These are phyloP conservation scores for Hypsopygia costalis DNA, from an alignment of 2,888 invertebrate species.

Conservation along the genomic window DNA sequence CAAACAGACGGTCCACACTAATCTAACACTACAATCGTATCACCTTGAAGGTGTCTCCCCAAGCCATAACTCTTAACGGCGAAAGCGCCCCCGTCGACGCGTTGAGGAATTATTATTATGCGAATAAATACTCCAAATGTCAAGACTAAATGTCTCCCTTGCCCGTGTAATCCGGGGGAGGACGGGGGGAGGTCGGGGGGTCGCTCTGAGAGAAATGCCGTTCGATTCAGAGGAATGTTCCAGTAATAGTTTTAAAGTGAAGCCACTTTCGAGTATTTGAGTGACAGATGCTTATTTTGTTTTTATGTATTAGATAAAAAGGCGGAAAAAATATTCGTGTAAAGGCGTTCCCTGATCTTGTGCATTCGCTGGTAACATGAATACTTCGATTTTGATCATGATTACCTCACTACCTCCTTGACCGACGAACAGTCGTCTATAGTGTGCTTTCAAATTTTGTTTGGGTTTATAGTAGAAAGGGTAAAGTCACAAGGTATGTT, in stretches of 20 bases:
- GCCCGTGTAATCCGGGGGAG: slow-evolving; percentile 48
- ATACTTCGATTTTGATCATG: too few relatives aligned
- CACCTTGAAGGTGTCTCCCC: slow-evolving; percentile 72
- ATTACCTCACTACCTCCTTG: too few relatives aligned
- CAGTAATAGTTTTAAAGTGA: slow-evolving; percentile 53
- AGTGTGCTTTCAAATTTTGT: too few relatives aligned
- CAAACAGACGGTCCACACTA: slow-evolving; percentile 38
- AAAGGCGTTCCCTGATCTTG: too few relatives aligned
- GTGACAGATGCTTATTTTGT: slow-evolving; percentile 6
- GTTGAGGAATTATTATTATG: slow-evolving; percentile 83
- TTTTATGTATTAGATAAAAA: too few relatives aligned
- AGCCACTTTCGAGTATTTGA: slow-evolving; percentile 28
- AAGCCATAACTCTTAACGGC: slow-evolving; percentile 72
- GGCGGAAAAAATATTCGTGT: too few relatives aligned
- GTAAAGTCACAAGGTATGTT: too few relatives aligned
- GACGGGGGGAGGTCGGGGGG: slow-evolving; percentile 12
- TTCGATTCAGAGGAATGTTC: slow-evolving; percentile 45
- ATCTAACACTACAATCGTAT: slow-evolving; percentile 27
- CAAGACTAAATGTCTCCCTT: slow-evolving; percentile 81
- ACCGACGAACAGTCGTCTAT: too few relatives aligned
- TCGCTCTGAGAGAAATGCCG: slow-evolving; percentile 30
- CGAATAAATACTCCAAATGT: slow-evolving; percentile 84
- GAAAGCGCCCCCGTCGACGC: slow-evolving; percentile 69
- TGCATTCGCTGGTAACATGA: too few relatives aligned
- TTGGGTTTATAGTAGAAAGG: too few relatives aligned